Conservation (phyloP, 2,888 invertebrate species). For the Halictus quadricinctus region DNA sequence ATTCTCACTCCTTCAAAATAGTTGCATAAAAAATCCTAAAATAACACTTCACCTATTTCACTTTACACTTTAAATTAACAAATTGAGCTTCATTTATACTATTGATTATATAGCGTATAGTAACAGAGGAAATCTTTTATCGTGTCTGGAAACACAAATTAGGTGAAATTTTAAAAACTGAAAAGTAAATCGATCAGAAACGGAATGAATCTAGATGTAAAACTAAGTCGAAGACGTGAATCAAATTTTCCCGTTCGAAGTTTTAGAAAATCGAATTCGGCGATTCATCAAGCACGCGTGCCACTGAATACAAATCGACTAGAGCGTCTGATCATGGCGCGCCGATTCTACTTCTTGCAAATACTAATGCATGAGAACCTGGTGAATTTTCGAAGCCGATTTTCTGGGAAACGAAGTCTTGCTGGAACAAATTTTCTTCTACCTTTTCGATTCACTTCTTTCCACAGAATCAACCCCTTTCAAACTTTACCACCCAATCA, state of each 20-base stretch:
- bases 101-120: not conserved
- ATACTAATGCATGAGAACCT: slow-evolving; percentile 1
- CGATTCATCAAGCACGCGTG: slow-evolving; percentile 1
- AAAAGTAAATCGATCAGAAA: not conserved
- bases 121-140: too few relatives aligned
- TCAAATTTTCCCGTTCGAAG: not conserved
- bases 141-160: too few relatives aligned
- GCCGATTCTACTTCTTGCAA: not conserved
- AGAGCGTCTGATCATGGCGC: not conserved
- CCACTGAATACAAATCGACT: not conserved
- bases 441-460: not conserved
- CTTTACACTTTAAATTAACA: not conserved
- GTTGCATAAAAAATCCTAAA: not conserved
- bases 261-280: not conserved
- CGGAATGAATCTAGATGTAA: not conserved
- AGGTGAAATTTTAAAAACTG: too few relatives aligned
- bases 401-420: not conserved
- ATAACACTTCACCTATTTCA: not conserved
- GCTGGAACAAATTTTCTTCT: not conserved
- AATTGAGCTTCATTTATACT: not conserved
- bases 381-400: not conserved
- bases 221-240: not conserved
- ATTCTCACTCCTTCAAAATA: not conserved
- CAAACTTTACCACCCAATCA: not conserved
- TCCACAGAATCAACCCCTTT: not conserved